Evolutionary conservation across 2,888 invertebrate species (phyloP).

Genomic region (Brenthis ino): DNA sequence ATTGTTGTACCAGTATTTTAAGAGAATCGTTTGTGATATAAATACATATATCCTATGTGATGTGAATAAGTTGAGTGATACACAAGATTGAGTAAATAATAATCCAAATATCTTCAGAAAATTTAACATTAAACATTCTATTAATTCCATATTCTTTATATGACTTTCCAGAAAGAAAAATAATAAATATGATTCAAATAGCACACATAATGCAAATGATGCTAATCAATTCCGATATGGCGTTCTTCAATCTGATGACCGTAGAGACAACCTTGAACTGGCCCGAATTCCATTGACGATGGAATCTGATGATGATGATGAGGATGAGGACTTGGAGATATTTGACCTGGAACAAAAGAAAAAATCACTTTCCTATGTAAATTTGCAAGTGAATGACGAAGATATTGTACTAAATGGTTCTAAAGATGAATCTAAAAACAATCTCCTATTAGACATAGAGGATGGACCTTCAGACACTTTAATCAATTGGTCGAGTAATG

Average conservation of each 20-base stretch:
- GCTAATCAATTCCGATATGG: conserved; percentile 78
- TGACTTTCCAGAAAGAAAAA: conserved; percentile 65
- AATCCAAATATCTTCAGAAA: background rate
- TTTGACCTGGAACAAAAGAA: conserved; percentile 76
- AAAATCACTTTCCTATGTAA: conserved; percentile 73
- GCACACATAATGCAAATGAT: conserved; percentile 60
- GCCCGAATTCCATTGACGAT: conserved; percentile 73
- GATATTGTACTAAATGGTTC: conserved; percentile 59
- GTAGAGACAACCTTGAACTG: conserved; percentile 69
- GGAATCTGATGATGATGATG: conserved; percentile 78
- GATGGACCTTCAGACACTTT: conserved; percentile 64
- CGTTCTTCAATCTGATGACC: conserved; percentile 73
- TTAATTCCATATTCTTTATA: background rate
- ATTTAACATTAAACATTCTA: background rate
- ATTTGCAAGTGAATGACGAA: conserved; percentile 68
- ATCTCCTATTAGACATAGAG: conserved; percentile 72
- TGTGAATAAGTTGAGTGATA: too few relatives aligned
- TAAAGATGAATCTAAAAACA: conserved; percentile 55
- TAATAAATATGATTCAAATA: conserved; percentile 60
- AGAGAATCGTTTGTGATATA: too few relatives aligned
- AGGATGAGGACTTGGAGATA: conserved; percentile 77
- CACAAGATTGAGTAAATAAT: too few relatives aligned
- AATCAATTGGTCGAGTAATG: conserved; percentile 70
- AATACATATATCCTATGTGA: too few relatives aligned
- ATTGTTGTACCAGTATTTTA: too few relatives aligned